phyloP scores from a whole-genome alignment of 2,113 vertebrate species.

The Tragelaphus imberbis region DNA sequence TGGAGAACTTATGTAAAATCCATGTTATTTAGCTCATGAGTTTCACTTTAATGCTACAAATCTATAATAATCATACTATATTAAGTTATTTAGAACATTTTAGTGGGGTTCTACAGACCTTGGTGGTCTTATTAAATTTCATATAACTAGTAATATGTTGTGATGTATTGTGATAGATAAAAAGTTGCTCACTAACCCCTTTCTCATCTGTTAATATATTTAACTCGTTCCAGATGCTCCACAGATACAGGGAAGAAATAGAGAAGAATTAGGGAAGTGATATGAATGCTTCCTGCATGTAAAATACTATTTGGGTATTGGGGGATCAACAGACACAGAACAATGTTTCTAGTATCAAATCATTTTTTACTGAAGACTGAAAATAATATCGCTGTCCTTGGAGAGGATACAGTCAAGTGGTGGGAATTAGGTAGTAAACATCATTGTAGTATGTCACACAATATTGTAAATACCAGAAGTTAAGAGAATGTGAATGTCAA shows the following conservation, averaged over 20 bases:
- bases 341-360: neutral
- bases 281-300: neutral
- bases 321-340: neutral
- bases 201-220: slow-evolving; percentile 19
- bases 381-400: neutral
- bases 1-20: neutral
- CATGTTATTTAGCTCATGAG: neutral
- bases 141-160: slow-evolving; percentile 22
- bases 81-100: slow-evolving; percentile 25
- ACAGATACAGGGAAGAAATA: neutral
- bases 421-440: neutral
- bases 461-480: neutral
- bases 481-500: neutral
- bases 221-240: neutral
- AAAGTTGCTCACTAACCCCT: neutral
- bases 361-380: neutral
- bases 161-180: slow-evolving; percentile 10
- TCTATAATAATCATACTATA: neutral
- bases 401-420: neutral
- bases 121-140: slow-evolving; percentile 23
- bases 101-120: neutral
- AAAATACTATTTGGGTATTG: neutral
- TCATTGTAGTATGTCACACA: neutral
- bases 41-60: slow-evolving; percentile 12
- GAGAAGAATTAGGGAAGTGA: neutral